These are phyloP conservation scores for Pseudobourletiella spinata DNA, from an alignment of 1,140 invertebrate genomes.

Conservation along the genomic window DNA sequence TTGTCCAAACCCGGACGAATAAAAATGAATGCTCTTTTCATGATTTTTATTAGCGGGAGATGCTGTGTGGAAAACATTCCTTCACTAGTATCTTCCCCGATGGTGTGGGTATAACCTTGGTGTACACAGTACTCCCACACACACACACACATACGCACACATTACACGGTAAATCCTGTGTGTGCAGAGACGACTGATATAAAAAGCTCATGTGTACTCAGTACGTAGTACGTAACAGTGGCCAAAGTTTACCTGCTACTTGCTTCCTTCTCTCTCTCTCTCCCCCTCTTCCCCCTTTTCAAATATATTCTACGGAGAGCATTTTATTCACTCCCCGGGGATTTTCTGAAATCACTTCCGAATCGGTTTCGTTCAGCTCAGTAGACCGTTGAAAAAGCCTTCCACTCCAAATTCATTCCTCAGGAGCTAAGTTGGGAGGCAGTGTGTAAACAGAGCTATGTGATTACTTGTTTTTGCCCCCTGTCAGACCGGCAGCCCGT, in stretches of 20 bases:
- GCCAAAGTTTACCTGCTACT: constrained; percentile 11
- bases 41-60: constrained; percentile 6
- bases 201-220: too few species aligned
- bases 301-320: constrained; percentile 13
- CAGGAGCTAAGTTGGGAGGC: background rate
- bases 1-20: constrained; percentile 6
- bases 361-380: constrained; percentile 13
- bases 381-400: constrained; percentile 13
- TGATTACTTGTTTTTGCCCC: constrained; percentile 14
- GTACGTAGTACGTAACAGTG: background rate
- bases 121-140: too few species aligned
- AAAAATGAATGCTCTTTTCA: constrained; percentile 11
- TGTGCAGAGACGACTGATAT: too few species aligned
- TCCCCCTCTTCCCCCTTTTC: background rate
- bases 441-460: constrained; percentile 8
- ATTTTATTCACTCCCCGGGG: constrained; percentile 12
- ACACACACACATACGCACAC: too few species aligned
- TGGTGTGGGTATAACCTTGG: background rate
- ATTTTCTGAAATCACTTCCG: constrained; percentile 15
- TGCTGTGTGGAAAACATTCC: background rate
- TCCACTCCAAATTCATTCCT: background rate
- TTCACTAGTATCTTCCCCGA: background rate
- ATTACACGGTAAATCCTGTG: too few species aligned
- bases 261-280: background rate
- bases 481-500: background rate